Evolutionary conservation across 2,797 vertebrate genomes (phyloP).

Genomic region (Lycodopsis pacificus): DNA sequence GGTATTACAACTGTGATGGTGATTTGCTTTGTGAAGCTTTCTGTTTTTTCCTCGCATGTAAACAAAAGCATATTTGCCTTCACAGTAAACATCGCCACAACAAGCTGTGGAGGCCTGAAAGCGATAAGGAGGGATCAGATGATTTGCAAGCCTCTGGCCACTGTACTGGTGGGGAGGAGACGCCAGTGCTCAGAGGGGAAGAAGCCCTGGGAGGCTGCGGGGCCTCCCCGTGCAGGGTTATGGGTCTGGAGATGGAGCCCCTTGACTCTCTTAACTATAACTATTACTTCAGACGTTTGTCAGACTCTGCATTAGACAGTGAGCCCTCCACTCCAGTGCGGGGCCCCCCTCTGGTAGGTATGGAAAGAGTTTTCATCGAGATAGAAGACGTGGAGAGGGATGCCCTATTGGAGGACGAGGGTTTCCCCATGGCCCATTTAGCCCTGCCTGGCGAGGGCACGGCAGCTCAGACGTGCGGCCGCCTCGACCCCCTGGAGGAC

Average conservation of each 20-base stretch:
- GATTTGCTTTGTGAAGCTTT: not conserved
- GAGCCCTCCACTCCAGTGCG: conserved; percentile 86
- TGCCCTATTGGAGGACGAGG: conserved; percentile 82
- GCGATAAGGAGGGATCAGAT: conserved; percentile 85
- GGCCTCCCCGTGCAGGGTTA: conserved; percentile 73
- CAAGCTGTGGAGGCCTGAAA: conserved; percentile 93
- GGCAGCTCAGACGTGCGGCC: conserved; percentile 84
- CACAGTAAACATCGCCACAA: conserved; percentile 97
- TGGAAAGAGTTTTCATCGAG: conserved; percentile 84
- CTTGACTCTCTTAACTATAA: conserved; percentile 86
- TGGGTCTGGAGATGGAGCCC: conserved; percentile 84
- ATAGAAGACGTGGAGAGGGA: conserved; percentile 91
- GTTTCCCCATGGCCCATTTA: conserved; percentile 77
- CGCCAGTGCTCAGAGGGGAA: conserved; percentile 70
- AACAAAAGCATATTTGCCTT: conserved; percentile 9
- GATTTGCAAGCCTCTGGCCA: conserved; percentile 69
- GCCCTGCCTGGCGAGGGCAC: conserved; percentile 72
- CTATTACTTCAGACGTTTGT: conserved; percentile 91
- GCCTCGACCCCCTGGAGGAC: conserved; percentile 86
- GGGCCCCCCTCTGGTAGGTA: conserved; percentile 79
- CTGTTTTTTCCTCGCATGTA: not conserved
- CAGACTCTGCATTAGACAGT: conserved; percentile 90
- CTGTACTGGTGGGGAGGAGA: conserved; percentile 78
- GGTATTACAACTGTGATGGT: not conserved
- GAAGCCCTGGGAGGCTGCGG: conserved; percentile 80